These are phyloP conservation scores for Aptenodytes forsteri DNA, from an alignment of 2,113 vertebrate species.

Conservation along the genomic window DNA sequence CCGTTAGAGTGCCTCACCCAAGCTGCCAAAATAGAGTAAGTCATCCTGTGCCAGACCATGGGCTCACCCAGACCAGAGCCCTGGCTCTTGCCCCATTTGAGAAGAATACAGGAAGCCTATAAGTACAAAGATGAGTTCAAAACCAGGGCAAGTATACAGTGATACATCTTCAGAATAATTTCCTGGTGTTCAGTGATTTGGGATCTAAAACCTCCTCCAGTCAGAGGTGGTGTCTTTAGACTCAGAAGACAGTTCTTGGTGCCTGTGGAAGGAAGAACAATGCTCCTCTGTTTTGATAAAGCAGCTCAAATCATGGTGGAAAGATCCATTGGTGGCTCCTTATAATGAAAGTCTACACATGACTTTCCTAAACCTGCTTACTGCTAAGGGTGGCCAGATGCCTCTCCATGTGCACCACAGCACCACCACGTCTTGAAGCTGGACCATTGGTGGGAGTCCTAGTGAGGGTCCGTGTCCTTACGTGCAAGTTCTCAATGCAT, in stretches of 20 bases:
- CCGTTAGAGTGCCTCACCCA: background rate
- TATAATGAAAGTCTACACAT: background rate
- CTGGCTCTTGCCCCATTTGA: background rate
- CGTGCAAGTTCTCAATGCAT: background rate
- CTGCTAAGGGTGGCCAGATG: background rate
- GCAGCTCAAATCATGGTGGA: background rate
- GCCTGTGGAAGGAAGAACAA: background rate
- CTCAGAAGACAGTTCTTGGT: background rate
- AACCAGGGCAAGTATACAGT: background rate
- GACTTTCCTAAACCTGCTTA: background rate
- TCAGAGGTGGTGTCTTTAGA: background rate
- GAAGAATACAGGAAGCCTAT: background rate
- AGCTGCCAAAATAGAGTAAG: background rate
- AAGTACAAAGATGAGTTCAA: background rate
- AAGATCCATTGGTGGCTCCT: background rate
- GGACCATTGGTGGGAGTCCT: background rate
- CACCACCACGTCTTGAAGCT: background rate
- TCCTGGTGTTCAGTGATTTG: background rate
- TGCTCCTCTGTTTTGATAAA: background rate
- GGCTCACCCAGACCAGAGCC: background rate
- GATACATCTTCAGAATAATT: background rate
- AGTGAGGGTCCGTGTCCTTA: background rate
- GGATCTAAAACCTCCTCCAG: background rate
- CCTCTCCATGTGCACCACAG: background rate
- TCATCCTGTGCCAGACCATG: background rate